Evolutionary conservation across 1,140 invertebrate species (phyloP), one percentile per base, ranked within the genome.

Genomic region (Medauroidea extradentata): DNA sequence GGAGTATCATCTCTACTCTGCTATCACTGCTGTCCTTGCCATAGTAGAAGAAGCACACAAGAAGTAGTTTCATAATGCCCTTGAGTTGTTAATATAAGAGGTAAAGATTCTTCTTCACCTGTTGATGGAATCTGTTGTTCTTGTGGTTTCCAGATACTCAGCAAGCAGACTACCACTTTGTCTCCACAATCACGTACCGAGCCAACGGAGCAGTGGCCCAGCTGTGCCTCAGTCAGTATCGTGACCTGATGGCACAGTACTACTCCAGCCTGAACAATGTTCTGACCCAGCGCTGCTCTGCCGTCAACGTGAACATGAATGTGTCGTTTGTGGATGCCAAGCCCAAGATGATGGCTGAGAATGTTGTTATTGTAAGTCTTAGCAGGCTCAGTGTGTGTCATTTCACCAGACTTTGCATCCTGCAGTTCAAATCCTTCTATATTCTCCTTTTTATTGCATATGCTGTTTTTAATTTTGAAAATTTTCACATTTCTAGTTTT

Each of bases 281-380:
- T 61, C 76, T 98, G 5, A 94, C 91, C 3, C 87, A 93, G 69
- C 83, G 93, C 67, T 98, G 95, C 75, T 96, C 93, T 0, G 92
- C 91, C 23, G 90, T 97, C 2, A 95, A 94, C 70, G 92, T 97
- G 0, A 91, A 94, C 66, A 96, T 96, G 81, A 94, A 95, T 69
- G 93, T 96, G 1, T 89, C 90, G 0, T 95, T 97, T 67, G 79
- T 93, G 1, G 87, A 89, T 66, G 87, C 90, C 2, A 82, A 85
- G 66, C 88, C 91, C 41, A 78, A 76, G 53, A 73, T 93, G 16
- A 65, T 90, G 1, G 90, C 93, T 71, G 91, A 94, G 71, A 94
- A 94, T 72, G 85, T 93, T 39, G 84, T 94, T 1, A 86, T 34
- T 11, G 29, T 34, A 34, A 34, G 29, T 34, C 29, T n/a, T n/a